Evolutionary conservation across 2,888 invertebrate genomes (phyloP), one percentile per base, ranked within the genome.

Genomic region (Miltochrista miniata): DNA sequence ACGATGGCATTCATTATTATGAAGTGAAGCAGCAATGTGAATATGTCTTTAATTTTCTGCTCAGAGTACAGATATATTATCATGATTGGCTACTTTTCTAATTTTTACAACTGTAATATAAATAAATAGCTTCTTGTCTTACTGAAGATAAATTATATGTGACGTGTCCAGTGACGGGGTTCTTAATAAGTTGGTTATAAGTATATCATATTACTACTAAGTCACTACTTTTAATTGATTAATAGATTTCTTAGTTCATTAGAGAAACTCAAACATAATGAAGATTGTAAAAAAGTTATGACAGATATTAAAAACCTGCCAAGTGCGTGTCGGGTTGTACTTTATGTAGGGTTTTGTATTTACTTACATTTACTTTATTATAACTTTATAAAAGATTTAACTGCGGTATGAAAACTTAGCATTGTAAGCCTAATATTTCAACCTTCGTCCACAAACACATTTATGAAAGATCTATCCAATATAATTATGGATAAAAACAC

Each of bases 181-280:
- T 33, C 15, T 33, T 42, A 14, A 33, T n/a, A 15, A 10, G 37
- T 37, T 37, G 7, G 14, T 36, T 36, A 14, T 13, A 12, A 29
- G 12, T 29, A 8, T 13, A 10, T 10, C 5, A 1, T 30, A 1
- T 24, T 24, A 29, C 7, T 40, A 18, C 8, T 1, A 11, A 44
- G 34, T 49, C 43, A 49, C 44, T 44, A 34, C 24, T 44, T 44
- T 43, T 48, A 38, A 48, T 48, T 43, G 43, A 38, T 48, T 12
- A 7, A 35, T n/a, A 36, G 12, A 13, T 18, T 37, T 40, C n/a
- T 40, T 40, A 1, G 3, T 40, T n/a, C 13, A 43, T 24, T 24
- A 24, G 18, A 24, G 18, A 24, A 24, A 5, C n/a, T n/a, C n/a
- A n/a, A n/a, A n/a, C n/a, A n/a, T n/a, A n/a, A n/a, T n/a, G n/a